Evolutionary conservation across 2,113 vertebrate genomes (phyloP).

Genomic region (Circaetus gallicus): DNA sequence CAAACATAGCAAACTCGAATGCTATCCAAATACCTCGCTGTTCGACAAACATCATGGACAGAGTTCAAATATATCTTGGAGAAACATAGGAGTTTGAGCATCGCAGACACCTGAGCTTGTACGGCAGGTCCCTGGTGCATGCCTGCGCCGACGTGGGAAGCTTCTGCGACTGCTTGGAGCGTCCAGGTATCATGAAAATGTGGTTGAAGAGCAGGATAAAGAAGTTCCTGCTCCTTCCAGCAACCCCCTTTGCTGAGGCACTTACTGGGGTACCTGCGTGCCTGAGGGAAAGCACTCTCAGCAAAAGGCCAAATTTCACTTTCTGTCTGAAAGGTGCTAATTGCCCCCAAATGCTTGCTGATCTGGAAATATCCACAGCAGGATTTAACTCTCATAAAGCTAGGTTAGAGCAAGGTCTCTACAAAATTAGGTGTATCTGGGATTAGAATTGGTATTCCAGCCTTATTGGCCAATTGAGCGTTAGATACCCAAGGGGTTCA

Average conservation of each 20-base stretch:
- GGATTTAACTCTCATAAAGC: neutral
- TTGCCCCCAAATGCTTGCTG: neutral
- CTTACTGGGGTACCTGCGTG: neutral
- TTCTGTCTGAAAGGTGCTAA: neutral
- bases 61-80: neutral
- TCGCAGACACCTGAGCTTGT: neutral
- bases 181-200: neutral
- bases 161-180: neutral
- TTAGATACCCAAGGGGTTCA: neutral
- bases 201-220: neutral
- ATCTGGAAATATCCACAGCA: neutral
- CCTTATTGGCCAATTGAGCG: neutral
- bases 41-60: neutral
- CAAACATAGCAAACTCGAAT: neutral
- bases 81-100: neutral
- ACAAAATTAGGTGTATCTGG: neutral
- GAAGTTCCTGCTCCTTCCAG: neutral
- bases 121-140: accelerated
- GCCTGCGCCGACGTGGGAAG: neutral
- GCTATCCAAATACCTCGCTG: neutral
- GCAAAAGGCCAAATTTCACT: neutral
- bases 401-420: neutral
- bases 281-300: accelerated
- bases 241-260: neutral
- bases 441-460: neutral